phyloP scores from a whole-genome alignment of 2,113 vertebrate species.

The Mustela nigripes region DNA sequence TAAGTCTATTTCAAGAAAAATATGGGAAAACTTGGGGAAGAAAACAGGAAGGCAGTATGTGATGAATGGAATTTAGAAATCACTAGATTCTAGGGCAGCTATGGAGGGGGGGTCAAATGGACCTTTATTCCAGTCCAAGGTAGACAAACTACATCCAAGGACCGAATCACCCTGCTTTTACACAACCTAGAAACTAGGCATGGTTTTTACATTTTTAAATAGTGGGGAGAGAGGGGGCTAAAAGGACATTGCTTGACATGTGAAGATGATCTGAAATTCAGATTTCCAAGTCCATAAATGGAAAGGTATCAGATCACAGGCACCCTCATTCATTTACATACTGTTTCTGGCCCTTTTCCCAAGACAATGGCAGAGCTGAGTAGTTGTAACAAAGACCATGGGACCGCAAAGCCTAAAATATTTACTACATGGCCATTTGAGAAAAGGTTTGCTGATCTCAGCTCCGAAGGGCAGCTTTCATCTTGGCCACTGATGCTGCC shows the following conservation, averaged over 20 bases:
- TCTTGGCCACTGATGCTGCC: background rate
- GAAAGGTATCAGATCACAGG: background rate
- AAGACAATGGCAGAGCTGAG: background rate
- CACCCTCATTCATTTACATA: background rate
- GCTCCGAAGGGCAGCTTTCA: background rate
- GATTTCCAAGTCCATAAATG: background rate
- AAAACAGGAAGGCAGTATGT: background rate
- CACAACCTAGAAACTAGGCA: background rate
- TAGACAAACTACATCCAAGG: background rate
- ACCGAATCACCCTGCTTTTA: background rate
- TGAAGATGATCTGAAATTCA: constrained; percentile 17
- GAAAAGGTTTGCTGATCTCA: background rate
- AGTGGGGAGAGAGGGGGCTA: background rate
- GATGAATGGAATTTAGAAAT: background rate
- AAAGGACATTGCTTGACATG: background rate
- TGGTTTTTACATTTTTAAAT: constrained; percentile 15
- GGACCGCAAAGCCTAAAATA: background rate
- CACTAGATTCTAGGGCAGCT: background rate
- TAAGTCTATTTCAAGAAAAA: background rate
- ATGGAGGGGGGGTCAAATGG: background rate
- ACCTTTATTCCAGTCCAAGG: background rate
- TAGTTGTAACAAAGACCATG: background rate
- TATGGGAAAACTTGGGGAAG: background rate
- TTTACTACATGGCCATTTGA: background rate
- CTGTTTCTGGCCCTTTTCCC: background rate